phyloP scores from a whole-genome alignment of 2,797 vertebrate species.

The Spinibarbus caldwelli region DNA sequence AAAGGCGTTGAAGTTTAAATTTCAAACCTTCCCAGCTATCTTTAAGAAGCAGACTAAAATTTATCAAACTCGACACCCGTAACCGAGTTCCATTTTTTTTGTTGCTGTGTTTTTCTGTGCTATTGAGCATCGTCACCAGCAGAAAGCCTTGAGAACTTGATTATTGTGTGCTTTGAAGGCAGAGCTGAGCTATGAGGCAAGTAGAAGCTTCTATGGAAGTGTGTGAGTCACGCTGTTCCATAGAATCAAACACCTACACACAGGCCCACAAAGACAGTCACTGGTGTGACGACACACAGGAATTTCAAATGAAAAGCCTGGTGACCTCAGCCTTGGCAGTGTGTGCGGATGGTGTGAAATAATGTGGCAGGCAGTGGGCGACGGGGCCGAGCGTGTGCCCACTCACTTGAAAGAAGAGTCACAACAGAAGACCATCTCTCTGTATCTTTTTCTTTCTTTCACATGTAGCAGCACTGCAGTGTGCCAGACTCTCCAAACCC shows the following conservation, averaged over 20 bases:
- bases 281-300: constrained; percentile 15
- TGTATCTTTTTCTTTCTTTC: not conserved
- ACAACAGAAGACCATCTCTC: constrained; percentile 28
- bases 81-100: not conserved
- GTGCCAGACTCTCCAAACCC: constrained; percentile 20
- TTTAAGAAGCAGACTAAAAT: not conserved
- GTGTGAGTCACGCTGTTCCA: constrained; percentile 42
- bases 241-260: constrained; percentile 57
- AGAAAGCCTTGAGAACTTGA: constrained; percentile 42
- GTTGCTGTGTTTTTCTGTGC: constrained; percentile 12
- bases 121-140: not conserved
- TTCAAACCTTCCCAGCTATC: not conserved
- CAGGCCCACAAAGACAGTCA: constrained; percentile 44
- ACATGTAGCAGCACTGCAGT: constrained; percentile 12
- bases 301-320: constrained; percentile 43
- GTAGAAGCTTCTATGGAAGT: constrained; percentile 34
- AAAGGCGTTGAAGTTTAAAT: not conserved
- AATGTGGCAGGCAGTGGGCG: constrained; percentile 36
- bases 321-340: constrained; percentile 50
- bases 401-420: constrained; percentile 31
- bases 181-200: constrained; percentile 32
- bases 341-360: constrained; percentile 29
- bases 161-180: constrained; percentile 38
- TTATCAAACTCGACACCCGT: constrained; percentile 7
- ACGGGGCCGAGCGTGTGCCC: constrained; percentile 38